Percentiles rank a stretch among this genome's conserved stretches.
These are phyloP conservation scores for Eumaeus atala DNA, from an alignment of 1,140 invertebrate species.

Conservation along the genomic window DNA sequence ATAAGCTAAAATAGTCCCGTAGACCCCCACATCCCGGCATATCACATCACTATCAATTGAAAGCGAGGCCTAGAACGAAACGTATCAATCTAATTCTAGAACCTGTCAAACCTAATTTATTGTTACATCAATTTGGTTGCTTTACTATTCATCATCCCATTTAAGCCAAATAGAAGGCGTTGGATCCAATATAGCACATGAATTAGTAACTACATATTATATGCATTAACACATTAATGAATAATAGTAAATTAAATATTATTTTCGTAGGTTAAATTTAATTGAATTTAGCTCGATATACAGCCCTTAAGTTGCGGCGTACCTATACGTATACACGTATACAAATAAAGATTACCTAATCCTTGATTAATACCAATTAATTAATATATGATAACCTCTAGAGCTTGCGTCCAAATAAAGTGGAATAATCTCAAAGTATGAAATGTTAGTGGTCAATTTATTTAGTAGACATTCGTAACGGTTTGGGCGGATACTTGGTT, in stretches of 20 bases:
- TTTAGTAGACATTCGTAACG: slow-evolving; percentile 68
- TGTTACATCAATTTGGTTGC: slow-evolving; percentile 6
- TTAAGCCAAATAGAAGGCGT: too few relatives aligned
- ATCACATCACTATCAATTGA: slow-evolving; percentile 51
- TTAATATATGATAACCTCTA: not conserved
- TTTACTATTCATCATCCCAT: not conserved
- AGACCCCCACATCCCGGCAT: slow-evolving; percentile 66
- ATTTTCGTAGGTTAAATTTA: too few relatives aligned
- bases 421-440: slow-evolving; percentile 33
- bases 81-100: slow-evolving; percentile 58
- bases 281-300: too few relatives aligned
- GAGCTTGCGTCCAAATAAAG: not conserved
- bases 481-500: slow-evolving; percentile 62
- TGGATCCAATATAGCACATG: not conserved
- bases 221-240: too few relatives aligned
- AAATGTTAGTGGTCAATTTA: slow-evolving; percentile 64
- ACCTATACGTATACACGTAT: not conserved
- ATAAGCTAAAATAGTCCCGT: slow-evolving; percentile 42
- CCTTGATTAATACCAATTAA: too few relatives aligned
- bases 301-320: too few relatives aligned
- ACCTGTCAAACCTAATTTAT: slow-evolving; percentile 68
- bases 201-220: not conserved
- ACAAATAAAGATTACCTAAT: too few relatives aligned
- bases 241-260: too few relatives aligned
- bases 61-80: slow-evolving; percentile 57